Conservation (phyloP, 1,140 invertebrate genomes). For the Leptinotarsa lineolata region DNA sequence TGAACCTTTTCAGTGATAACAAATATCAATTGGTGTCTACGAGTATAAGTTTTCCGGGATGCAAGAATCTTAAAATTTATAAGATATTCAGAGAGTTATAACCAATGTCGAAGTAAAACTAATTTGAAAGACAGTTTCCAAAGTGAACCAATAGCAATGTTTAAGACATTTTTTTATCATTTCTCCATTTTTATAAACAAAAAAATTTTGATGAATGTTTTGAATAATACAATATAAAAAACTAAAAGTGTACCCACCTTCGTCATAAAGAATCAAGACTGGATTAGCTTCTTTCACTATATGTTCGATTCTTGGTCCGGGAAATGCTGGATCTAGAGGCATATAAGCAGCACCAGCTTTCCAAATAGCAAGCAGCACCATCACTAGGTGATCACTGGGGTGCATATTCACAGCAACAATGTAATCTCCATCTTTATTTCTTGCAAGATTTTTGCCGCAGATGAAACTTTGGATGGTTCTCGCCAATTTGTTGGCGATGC, state of each 20-base stretch:
- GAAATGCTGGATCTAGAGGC: slow-evolving; percentile 78
- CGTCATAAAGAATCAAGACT: slow-evolving; percentile 70
- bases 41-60: too few relatives aligned
- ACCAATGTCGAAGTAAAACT: too few relatives aligned
- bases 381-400: slow-evolving; percentile 72
- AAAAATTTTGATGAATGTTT: neutral
- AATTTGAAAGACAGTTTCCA: too few relatives aligned
- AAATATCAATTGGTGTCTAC: too few relatives aligned
- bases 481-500: slow-evolving; percentile 44
- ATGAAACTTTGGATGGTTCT: slow-evolving; percentile 39
- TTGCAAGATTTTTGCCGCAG: slow-evolving; percentile 46
- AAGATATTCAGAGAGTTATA: too few relatives aligned
- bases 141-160: too few relatives aligned
- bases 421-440: slow-evolving; percentile 68
- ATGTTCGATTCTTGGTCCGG: slow-evolving; percentile 72
- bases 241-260: slow-evolving; percentile 38
- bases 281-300: slow-evolving; percentile 78
- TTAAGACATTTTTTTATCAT: too few relatives aligned
- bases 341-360: slow-evolving; percentile 83
- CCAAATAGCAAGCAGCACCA: slow-evolving; percentile 72
- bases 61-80: too few relatives aligned
- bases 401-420: slow-evolving; percentile 77
- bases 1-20: too few relatives aligned
- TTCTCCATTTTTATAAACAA: too few relatives aligned
- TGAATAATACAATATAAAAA: neutral